Conservation (phyloP, 2,797 vertebrate species). For the Spinibarbus caldwelli region DNA sequence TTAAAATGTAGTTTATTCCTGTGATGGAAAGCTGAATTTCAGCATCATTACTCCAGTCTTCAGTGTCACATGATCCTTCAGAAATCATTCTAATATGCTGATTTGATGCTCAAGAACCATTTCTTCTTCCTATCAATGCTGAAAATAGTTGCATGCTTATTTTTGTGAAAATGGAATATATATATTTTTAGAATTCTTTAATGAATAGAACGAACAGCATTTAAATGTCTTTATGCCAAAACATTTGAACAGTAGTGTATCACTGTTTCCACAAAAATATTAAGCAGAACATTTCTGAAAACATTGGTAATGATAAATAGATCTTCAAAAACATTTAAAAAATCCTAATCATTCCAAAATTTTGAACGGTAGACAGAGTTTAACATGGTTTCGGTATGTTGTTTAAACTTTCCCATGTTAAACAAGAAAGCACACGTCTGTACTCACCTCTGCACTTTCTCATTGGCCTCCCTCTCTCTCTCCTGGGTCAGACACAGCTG, state of each 20-base stretch:
- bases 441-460: constrained; percentile 86
- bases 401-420: not conserved
- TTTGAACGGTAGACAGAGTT: not conserved
- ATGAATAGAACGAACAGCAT: not conserved
- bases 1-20: not conserved
- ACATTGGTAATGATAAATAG: not conserved
- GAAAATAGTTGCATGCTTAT: too few species aligned
- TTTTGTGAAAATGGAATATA: too few species aligned
- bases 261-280: not conserved
- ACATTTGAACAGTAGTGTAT: not conserved
- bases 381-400: not conserved
- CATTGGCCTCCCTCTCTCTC: constrained; percentile 79
- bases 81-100: not conserved
- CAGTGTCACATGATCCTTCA: not conserved
- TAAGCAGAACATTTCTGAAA: not conserved
- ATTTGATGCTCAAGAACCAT: too few species aligned
- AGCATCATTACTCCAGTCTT: not conserved
- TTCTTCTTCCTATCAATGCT: too few species aligned
- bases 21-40: not conserved
- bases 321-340: not conserved
- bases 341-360: not conserved
- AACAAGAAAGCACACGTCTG: not conserved
- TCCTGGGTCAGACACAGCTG: constrained; percentile 81
- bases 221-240: not conserved
- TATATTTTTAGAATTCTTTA: not conserved